A percentile compares a stretch with the other conserved stretches of the same genome.
These are phyloP conservation scores for Otocyon megalotis DNA, from an alignment of 2,113 vertebrate genomes.

Conservation along the genomic window DNA sequence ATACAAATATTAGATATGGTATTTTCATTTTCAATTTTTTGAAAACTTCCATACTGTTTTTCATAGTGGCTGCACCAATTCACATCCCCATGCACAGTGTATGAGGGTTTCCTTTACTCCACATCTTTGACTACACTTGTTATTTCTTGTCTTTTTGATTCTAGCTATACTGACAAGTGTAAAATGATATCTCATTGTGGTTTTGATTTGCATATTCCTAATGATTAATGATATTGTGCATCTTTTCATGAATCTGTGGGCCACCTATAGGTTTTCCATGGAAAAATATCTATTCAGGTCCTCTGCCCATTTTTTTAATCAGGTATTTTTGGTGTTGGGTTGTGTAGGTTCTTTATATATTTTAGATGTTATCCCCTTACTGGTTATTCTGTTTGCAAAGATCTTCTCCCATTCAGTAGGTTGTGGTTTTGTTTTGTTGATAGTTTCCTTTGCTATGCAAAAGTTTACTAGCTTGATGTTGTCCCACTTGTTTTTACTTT, in stretches of 20 bases:
- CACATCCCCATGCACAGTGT: neutral
- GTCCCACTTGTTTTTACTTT: neutral
- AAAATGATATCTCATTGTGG: neutral
- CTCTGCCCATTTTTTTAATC: neutral
- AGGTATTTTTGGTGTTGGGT: neutral
- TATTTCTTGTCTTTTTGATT: neutral
- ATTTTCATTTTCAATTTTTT: neutral
- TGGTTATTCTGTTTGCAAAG: neutral
- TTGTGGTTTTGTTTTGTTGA: neutral
- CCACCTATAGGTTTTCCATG: neutral
- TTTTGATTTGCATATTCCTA: neutral
- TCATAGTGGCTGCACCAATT: neutral
- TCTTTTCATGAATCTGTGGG: neutral
- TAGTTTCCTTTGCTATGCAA: neutral
- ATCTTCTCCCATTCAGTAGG: neutral
- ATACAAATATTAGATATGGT: neutral
- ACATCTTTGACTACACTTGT: neutral
- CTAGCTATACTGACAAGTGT: neutral
- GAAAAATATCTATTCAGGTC: neutral
- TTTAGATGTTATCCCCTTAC: neutral
- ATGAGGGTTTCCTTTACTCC: neutral
- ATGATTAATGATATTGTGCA: neutral
- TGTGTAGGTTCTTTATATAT: neutral
- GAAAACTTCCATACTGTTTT: neutral
- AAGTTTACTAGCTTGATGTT: neutral